These are phyloP conservation scores for Brotula barbata DNA, from an alignment of 2,797 vertebrate genomes.

Conservation along the genomic window DNA sequence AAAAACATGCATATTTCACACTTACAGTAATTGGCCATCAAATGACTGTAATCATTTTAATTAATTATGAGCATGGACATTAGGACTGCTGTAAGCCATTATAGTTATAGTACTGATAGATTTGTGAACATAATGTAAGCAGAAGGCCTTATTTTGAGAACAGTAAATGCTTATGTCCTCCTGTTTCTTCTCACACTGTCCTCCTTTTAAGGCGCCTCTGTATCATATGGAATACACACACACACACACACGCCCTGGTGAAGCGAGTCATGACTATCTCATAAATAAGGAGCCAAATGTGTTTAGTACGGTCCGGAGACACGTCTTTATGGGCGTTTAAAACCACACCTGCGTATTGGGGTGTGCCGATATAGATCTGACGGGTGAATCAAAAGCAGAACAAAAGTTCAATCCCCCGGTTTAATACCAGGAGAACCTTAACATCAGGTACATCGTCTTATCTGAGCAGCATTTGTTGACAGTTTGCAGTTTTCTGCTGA, in stretches of 20 bases:
- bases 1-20: constrained; percentile 31
- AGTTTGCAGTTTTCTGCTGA: constrained; percentile 57
- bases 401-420: constrained; percentile 36
- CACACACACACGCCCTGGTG: constrained; percentile 57
- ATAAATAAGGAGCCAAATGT: constrained; percentile 61
- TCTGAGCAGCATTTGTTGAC: constrained; percentile 47
- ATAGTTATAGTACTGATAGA: constrained; percentile 79
- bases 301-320: constrained; percentile 55
- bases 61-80: constrained; percentile 86
- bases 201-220: constrained; percentile 32
- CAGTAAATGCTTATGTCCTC: constrained; percentile 57
- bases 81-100: constrained; percentile 83
- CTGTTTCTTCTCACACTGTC: constrained; percentile 40
- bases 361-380: too few species aligned
- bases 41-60: constrained; percentile 84
- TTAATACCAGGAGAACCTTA: constrained; percentile 50
- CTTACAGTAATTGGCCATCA: constrained; percentile 83
- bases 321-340: constrained; percentile 40
- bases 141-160: constrained; percentile 28
- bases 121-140: constrained; percentile 80
- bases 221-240: constrained; percentile 57
- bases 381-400: constrained; percentile 47
- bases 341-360: too few species aligned
- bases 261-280: constrained; percentile 53
- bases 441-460: constrained; percentile 49